A percentile compares a stretch with the other conserved stretches of the same genome.
phyloP scores from a whole-genome alignment of 2,113 vertebrate species.

The Burhinus oedicnemus region DNA sequence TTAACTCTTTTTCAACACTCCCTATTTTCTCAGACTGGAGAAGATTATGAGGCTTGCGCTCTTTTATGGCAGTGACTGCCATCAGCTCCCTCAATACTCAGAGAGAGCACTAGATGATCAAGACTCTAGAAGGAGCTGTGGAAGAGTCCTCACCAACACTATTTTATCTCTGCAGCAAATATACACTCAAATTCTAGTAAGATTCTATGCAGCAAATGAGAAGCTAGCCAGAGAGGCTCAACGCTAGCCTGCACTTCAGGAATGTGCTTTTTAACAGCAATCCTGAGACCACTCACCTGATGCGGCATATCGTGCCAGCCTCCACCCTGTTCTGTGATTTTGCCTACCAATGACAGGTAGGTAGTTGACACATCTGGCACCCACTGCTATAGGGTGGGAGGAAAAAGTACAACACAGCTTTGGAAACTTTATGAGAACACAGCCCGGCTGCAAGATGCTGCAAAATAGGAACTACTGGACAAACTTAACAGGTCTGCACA shows the following conservation, averaged over 20 bases:
- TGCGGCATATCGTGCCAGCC: background rate
- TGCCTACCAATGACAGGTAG: background rate
- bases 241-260: background rate
- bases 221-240: background rate
- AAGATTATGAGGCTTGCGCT: background rate
- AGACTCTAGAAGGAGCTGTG: background rate
- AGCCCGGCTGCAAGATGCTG: background rate
- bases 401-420: background rate
- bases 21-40: background rate
- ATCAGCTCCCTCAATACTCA: background rate
- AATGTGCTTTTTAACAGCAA: background rate
- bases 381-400: background rate
- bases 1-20: background rate
- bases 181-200: background rate
- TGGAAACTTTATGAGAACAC: background rate
- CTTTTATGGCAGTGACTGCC: background rate
- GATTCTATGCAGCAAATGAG: background rate
- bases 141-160: background rate
- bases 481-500: background rate
- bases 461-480: background rate
- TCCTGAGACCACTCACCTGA: background rate
- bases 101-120: background rate
- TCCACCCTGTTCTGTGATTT: background rate
- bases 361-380: background rate
- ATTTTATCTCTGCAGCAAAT: background rate